phyloP scores from a whole-genome alignment of 2,797 vertebrate species.

The Gallinago nigripennis region DNA sequence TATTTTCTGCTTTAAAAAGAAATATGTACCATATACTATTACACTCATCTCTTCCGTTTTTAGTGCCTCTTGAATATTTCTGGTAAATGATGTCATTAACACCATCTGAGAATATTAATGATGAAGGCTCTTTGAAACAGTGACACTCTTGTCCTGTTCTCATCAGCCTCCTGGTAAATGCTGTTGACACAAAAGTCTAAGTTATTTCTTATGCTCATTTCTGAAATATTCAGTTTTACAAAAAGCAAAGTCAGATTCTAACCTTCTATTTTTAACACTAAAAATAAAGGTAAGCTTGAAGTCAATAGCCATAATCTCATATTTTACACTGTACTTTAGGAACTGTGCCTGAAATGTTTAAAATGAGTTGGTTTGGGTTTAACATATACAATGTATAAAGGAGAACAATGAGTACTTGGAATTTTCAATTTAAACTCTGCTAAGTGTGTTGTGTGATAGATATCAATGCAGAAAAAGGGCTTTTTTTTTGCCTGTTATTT shows the following conservation, averaged over 20 bases:
- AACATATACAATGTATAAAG: neutral
- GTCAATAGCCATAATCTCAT: neutral
- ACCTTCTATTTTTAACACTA: neutral
- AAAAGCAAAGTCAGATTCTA: neutral
- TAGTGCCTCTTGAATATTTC: neutral
- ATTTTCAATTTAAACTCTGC: neutral
- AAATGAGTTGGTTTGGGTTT: neutral
- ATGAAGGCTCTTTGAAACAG: constrained; percentile 20
- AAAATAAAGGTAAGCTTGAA: neutral
- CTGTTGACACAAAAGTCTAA: neutral
- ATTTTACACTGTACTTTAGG: neutral
- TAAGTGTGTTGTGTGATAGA: neutral
- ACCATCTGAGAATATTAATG: neutral
- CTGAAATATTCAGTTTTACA: neutral
- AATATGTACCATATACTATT: neutral
- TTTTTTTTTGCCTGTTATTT: neutral
- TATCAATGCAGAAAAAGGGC: neutral
- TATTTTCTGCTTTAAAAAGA: neutral
- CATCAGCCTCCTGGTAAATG: neutral
- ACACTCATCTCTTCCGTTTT: neutral
- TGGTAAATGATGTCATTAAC: constrained; percentile 28
- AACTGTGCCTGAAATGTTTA: neutral
- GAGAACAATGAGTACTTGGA: neutral
- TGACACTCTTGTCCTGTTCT: neutral
- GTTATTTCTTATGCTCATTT: neutral